A percentile compares a stretch with the other conserved stretches of the same genome.
Evolutionary conservation across 2,113 vertebrate genomes (phyloP).

Genomic region (Carassius auratus): DNA sequence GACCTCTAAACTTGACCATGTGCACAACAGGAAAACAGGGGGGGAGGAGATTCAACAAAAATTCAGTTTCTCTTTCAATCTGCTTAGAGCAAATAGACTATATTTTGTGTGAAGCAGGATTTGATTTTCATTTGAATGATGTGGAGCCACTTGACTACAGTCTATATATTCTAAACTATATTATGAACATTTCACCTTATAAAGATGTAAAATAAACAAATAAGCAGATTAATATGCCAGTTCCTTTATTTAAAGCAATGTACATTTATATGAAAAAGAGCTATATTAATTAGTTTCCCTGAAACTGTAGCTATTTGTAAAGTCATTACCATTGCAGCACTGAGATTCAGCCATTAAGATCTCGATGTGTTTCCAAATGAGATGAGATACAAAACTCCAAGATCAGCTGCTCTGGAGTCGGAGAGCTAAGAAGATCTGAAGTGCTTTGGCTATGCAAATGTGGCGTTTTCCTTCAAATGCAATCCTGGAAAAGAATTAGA

Average conservation of each 20-base stretch:
- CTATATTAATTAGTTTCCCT: background rate
- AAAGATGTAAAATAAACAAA: background rate
- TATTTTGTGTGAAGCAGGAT: background rate
- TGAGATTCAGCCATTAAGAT: background rate
- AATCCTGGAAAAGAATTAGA: constrained; percentile 7
- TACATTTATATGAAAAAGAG: background rate
- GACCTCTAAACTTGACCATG: constrained; percentile 60
- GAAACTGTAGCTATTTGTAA: background rate
- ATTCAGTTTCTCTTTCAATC: background rate
- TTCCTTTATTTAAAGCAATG: background rate
- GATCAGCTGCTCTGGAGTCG: background rate
- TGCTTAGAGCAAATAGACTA: background rate
- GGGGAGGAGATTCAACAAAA: too few species aligned
- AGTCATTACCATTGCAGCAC: background rate
- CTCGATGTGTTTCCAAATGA: background rate
- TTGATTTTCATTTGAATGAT: constrained; percentile 14
- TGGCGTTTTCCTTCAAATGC: constrained; percentile 39
- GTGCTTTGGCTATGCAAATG: constrained; percentile 38
- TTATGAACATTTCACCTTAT: background rate
- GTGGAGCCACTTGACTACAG: background rate
- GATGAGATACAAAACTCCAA: background rate
- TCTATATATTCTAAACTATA: background rate
- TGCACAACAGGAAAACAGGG: background rate
- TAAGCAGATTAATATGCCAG: background rate
- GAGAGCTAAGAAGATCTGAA: constrained; percentile 15